Percentiles rank a stretch among this genome's conserved stretches.
These are phyloP conservation scores for Petromus typicus DNA, from an alignment of 2,113 vertebrate genomes.

Conservation along the genomic window DNA sequence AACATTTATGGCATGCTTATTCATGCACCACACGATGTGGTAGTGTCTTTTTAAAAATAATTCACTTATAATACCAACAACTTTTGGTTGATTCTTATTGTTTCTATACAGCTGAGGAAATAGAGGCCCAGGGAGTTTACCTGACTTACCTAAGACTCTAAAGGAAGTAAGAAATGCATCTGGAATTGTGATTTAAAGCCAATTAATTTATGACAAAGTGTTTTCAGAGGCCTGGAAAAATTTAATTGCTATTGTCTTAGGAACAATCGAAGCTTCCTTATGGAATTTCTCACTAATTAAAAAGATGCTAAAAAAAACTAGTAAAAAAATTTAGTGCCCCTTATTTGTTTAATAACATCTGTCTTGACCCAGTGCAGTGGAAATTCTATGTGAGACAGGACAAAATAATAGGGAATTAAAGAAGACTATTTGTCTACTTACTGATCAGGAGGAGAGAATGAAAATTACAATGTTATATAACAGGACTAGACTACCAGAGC, in stretches of 20 bases:
- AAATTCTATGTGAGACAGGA: background rate
- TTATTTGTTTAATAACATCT: conserved; percentile 36
- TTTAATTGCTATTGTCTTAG: conserved; percentile 28
- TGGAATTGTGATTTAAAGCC: background rate
- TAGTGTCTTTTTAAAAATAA: background rate
- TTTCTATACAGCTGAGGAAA: conserved; percentile 17
- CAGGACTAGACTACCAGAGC: background rate
- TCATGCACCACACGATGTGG: background rate
- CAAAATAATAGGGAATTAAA: background rate
- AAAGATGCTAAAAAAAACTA: conserved; percentile 35
- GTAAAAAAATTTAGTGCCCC: conserved; percentile 21
- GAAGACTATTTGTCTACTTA: background rate
- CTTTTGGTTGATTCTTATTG: background rate
- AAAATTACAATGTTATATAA: background rate
- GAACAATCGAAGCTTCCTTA: background rate
- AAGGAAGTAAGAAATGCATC: background rate
- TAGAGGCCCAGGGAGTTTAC: background rate
- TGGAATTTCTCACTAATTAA: conserved; percentile 45
- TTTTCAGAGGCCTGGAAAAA: conserved; percentile 34
- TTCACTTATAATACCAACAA: background rate
- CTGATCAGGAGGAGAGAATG: background rate
- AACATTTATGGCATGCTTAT: background rate
- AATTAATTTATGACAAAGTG: conserved; percentile 12
- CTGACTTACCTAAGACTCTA: conserved; percentile 15
- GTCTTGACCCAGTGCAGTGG: background rate